Percentiles rank a stretch among this genome's conserved stretches.
Evolutionary conservation across 2,113 vertebrate species (phyloP).

Genomic region (Burhinus oedicnemus): DNA sequence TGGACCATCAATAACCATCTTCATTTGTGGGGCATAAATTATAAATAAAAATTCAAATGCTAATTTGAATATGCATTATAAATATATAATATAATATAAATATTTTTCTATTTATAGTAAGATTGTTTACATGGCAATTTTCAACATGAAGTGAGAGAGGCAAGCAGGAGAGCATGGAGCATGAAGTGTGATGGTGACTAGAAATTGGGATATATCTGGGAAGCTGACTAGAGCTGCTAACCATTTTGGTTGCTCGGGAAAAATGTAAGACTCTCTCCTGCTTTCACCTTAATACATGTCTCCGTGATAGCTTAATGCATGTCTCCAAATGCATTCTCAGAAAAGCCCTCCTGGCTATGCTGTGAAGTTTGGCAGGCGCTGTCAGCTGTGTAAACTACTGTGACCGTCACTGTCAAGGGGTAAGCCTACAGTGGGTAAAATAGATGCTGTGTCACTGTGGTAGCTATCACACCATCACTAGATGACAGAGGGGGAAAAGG

Average conservation of each 20-base stretch:
- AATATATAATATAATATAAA: background rate
- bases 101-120: background rate
- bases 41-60: background rate
- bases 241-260: background rate
- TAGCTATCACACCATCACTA: background rate
- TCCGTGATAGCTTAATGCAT: background rate
- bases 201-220: background rate
- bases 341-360: background rate
- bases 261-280: fast-evolving
- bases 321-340: background rate
- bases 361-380: background rate
- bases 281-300: fast-evolving
- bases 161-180: background rate
- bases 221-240: background rate
- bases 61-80: background rate
- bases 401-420: fast-evolving
- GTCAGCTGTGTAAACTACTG: fast-evolving
- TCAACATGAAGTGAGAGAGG: background rate
- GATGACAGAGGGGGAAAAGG: background rate
- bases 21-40: background rate
- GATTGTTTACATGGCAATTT: background rate
- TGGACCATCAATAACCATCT: background rate
- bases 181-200: background rate
- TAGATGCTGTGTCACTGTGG: background rate
- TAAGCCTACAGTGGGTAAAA: background rate